Evolutionary conservation across 2,113 vertebrate genomes (phyloP).

Genomic region (Clarias gariepinus): DNA sequence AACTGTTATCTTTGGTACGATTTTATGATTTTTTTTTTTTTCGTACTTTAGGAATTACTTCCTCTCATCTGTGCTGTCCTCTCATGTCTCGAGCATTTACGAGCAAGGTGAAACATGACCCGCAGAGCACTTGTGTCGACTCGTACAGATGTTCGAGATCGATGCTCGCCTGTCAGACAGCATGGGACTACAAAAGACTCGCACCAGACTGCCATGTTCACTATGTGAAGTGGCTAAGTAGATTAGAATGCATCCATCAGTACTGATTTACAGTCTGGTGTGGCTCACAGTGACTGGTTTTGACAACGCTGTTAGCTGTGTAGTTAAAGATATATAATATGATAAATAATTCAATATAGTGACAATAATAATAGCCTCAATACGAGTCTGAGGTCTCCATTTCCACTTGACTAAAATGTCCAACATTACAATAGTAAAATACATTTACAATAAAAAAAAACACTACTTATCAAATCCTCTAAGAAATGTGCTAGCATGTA

Average conservation of each 20-base stretch:
- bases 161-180: constrained; percentile 2
- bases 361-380: neutral
- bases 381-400: neutral
- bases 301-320: neutral
- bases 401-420: neutral
- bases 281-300: neutral
- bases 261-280: neutral
- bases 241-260: constrained; percentile 7
- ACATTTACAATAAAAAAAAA: neutral
- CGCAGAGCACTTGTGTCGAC: neutral
- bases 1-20: neutral
- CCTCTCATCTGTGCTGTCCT: neutral
- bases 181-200: neutral
- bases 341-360: neutral
- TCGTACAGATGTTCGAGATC: neutral
- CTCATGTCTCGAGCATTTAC: constrained; percentile 1
- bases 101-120: neutral
- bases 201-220: constrained; percentile 16
- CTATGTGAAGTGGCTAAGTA: constrained; percentile 13
- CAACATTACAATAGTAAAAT: neutral
- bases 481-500: neutral
- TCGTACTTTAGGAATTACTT: neutral
- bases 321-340: neutral
- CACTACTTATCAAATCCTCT: neutral
- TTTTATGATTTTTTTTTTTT: too few relatives aligned